Base-by-base conservation (phyloP, 2,797 vertebrate genomes). In the Melanotaenia parkinsoni region DNA sequence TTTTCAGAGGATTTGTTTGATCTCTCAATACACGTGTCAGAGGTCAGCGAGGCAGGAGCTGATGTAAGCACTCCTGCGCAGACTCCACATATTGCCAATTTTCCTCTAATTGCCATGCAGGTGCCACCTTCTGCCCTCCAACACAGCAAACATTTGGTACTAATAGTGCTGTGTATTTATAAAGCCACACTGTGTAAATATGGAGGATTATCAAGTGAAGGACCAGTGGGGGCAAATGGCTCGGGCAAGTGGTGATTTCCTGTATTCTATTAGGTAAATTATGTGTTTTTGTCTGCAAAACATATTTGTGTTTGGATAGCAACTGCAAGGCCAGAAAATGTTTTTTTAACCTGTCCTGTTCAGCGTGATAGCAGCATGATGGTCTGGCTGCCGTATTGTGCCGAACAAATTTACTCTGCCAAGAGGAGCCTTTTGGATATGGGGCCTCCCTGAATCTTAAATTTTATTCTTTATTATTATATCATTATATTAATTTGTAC, bases 201-300 rank as follows among this genome's bases (percentile, higher is more conserved):
- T 24, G 65, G 47, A 76, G 78, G 64, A 74, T 62, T 79, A 69
- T 77, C 26, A 28, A 77, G 72, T 45, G 20, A 79, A 74, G 69
- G 74, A 61, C 74, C 73, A 50, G 54, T 57, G 85, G 81, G 72
- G 76, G 67, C 85, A 88, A 89, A 90, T 58, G 72, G 76, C 75
- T 74, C 59, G 71, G 57, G 67, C 83, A 82, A 91, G 86, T 89
- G 89, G 86, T 72, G 75, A 85, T 92, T 92, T 93, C 90, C 92
- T 88, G 85, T 75, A 78, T 77, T 69, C 74, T 66, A 88, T 85
- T 67, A 77, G 74, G 68, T 16, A 66, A 85, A 89, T 83, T 79
- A 87, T 76, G 82, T 75, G 85, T 87, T 86, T 77, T 80, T 66
- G 43, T 80, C 58, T 63, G 74, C 60, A 62, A 81, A 86, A 63